Evolutionary conservation across 35 echinoderm and acorn worm genomes (phyloP).

Genomic region (Diadema setosum): DNA sequence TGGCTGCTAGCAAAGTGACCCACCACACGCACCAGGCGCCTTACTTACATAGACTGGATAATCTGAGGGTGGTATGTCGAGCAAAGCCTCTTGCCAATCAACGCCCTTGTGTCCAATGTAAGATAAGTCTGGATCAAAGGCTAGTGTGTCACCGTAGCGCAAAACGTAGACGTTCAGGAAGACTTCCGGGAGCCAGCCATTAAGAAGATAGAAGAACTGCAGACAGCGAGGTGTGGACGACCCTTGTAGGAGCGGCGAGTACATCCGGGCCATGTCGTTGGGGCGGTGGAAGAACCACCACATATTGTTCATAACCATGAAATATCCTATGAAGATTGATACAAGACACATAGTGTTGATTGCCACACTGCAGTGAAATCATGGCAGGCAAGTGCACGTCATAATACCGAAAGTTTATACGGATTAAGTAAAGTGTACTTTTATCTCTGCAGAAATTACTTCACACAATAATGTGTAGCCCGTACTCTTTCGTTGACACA

Average conservation of each 20-base stretch:
- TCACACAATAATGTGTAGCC: too few relatives aligned
- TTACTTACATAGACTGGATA: constrained; percentile 34
- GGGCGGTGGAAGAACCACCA: neutral
- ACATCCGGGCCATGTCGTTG: neutral
- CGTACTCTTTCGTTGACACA: too few relatives aligned
- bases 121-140: neutral
- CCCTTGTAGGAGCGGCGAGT: constrained; percentile 15
- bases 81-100: neutral
- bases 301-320: neutral
- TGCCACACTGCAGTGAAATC: too few relatives aligned
- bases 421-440: too few relatives aligned
- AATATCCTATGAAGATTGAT: constrained; percentile 23
- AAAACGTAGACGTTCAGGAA: constrained; percentile 7
- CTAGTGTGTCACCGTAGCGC: neutral
- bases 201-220: constrained; percentile 16
- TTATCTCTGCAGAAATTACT: too few relatives aligned
- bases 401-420: too few relatives aligned
- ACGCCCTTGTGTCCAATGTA: constrained; percentile 10
- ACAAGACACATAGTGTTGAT: neutral
- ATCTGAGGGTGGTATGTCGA: neutral
- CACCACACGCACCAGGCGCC: too few relatives aligned
- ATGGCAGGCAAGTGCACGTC: too few relatives aligned
- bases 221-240: neutral
- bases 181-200: neutral
- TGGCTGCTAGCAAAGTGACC: too few relatives aligned